Evolutionary conservation across 2,888 invertebrate genomes (phyloP), one percentile per base, ranked within the genome.

Genomic region (Agrochola lychnidis): DNA sequence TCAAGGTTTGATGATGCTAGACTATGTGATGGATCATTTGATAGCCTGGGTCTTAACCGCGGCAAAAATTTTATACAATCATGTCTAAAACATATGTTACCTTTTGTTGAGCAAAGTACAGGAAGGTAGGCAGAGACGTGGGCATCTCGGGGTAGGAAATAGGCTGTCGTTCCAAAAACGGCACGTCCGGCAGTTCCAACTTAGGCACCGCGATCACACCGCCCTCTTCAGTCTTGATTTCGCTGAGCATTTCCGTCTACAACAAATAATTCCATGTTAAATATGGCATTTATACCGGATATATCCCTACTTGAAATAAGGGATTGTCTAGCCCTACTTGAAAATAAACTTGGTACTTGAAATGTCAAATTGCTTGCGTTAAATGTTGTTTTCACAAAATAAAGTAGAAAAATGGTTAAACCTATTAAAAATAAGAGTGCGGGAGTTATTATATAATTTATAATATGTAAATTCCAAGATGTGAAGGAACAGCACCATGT

Each of bases 101-200:
- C 97, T 98, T 98, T 70, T 97, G 98, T 89, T 97, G 98, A 53
- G 97, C 95, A 78, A 97, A 97, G 89, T 97, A 97, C 48, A 99
- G 92, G 93, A 98, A 98, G 16, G 96, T 91, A 0, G 98, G 98
- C 90, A 98, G 92, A 63, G 97, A 95, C 3, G 98, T 97, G 10
- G 97, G 97, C 91, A 97, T 95, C 79, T 96, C 97, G 0, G 90
- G 79, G 81, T 96, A 95, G 4, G 93, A 89, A 22, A 93, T 90
- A 0, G 98, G 96, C 53, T 97, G 94, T 57, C 97, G 95, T 75
- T 97, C 97, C 69, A 95, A 94, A 93, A 98, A 97, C 0, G 96
- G 96, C 89, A 97, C 97, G 91, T 97, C 97, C 16, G 94, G 94
- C 62, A 97, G 87, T 16, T 88, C 87, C 59, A 86, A 84, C 2